Conservation (phyloP, 1,140 invertebrate genomes). For the Camponotus pennsylvanicus region DNA sequence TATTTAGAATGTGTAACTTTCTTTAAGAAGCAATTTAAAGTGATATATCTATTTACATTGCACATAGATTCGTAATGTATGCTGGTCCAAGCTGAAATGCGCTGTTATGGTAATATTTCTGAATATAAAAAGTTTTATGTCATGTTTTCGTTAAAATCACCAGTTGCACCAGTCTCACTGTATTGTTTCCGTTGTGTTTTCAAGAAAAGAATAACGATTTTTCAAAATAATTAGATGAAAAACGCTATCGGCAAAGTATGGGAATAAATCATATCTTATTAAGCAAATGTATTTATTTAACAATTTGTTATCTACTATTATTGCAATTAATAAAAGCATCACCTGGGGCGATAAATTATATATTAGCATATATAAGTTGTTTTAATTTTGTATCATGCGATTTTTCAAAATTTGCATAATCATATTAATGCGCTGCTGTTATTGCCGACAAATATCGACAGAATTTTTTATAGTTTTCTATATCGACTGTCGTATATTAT, state of each 20-base stretch:
- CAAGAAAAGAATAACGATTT: neutral
- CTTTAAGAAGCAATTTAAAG: neutral
- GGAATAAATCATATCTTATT: neutral
- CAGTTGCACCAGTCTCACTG: neutral
- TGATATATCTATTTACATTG: neutral
- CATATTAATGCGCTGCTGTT: slow-evolving; percentile 19
- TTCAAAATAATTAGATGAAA: slow-evolving; percentile 2
- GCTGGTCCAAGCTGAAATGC: neutral
- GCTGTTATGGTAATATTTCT: neutral
- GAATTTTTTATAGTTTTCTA: slow-evolving; percentile 8
- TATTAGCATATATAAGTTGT: neutral
- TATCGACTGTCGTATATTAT: slow-evolving; percentile 29
- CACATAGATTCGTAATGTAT: neutral
- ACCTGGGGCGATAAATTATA: neutral
- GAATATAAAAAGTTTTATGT: slow-evolving; percentile 1
- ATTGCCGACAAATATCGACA: neutral
- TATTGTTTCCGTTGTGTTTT: neutral
- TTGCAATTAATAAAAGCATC: slow-evolving; percentile 18
- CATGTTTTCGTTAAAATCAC: neutral
- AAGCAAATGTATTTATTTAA: slow-evolving; percentile 6
- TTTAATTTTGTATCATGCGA: neutral
- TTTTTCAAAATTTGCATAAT: slow-evolving; percentile 11
- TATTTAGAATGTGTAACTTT: neutral
- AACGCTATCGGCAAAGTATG: neutral
- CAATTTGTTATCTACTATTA: slow-evolving; percentile 12